Evolutionary conservation across 2,113 vertebrate genomes (phyloP).

Genomic region (Arvicanthis niloticus): DNA sequence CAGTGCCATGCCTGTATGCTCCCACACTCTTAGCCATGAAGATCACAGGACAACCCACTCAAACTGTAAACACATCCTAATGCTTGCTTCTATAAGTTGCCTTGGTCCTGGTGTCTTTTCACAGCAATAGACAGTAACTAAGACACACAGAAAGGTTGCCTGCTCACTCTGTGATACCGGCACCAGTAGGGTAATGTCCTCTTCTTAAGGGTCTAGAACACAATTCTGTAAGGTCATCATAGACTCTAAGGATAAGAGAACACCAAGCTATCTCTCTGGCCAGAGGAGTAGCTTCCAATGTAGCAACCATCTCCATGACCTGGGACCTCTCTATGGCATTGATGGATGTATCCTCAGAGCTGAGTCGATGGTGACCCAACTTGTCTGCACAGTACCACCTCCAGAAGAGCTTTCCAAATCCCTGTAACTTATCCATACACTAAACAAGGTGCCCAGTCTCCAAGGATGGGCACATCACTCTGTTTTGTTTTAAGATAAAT

Average conservation of each 20-base stretch:
- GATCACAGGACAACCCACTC: neutral
- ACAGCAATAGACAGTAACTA: neutral
- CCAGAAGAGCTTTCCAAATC: neutral
- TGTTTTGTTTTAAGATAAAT: neutral
- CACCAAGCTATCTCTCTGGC: neutral
- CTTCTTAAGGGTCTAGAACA: neutral
- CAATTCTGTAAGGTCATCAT: neutral
- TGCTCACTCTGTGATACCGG: neutral
- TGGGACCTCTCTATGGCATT: neutral
- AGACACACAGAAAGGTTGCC: neutral
- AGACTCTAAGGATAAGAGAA: neutral
- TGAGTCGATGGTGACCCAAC: neutral
- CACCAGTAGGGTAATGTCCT: neutral
- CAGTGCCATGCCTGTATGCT: neutral
- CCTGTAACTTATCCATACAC: neutral
- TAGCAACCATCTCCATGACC: neutral
- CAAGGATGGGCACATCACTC: too few species aligned
- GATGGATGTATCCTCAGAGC: neutral
- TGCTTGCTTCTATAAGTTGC: neutral
- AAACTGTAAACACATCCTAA: neutral
- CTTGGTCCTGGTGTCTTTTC: neutral
- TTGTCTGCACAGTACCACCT: neutral
- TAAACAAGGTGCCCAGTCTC: neutral
- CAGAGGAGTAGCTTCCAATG: accelerated
- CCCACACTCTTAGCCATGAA: neutral